phyloP scores from a whole-genome alignment of 2,888 invertebrate genomes.

The Lordiphosa fenestrarum region DNA sequence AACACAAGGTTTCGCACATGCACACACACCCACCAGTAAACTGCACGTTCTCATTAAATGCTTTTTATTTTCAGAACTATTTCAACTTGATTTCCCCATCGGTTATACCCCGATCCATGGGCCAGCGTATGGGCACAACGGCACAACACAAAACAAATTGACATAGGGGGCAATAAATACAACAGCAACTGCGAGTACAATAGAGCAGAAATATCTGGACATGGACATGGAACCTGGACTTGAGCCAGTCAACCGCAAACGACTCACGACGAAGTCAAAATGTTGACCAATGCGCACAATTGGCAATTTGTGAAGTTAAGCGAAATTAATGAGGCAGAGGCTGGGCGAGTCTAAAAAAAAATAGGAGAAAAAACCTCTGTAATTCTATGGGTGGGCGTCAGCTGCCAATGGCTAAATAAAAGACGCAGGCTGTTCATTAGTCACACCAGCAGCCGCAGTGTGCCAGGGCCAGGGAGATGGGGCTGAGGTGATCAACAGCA shows the following conservation, averaged over 20 bases:
- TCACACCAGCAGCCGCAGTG: constrained; percentile 32
- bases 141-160: constrained; percentile 69
- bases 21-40: no score
- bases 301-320: constrained; percentile 76
- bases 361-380: not conserved
- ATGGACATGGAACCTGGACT: constrained; percentile 18
- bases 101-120: constrained; percentile 1
- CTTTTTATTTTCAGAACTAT: no score
- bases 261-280: constrained; percentile 37
- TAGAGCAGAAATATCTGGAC: constrained; percentile 54
- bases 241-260: constrained; percentile 29
- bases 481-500: constrained; percentile 57
- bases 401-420: constrained; percentile 55
- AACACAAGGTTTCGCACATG: no score
- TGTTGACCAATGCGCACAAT: constrained; percentile 74
- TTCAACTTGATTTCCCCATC: constrained; percentile 1
- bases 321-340: constrained; percentile 67
- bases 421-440: constrained; percentile 63
- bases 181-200: constrained; percentile 42
- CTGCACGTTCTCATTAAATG: no score
- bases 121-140: constrained; percentile 21
- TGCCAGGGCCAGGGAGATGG: not conserved
- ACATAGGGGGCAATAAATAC: constrained; percentile 64
- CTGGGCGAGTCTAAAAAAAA: constrained; percentile 7
- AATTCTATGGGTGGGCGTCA: constrained; percentile 6